Conservation (phyloP, 2,113 vertebrate species). For the Anser cygnoides region DNA sequence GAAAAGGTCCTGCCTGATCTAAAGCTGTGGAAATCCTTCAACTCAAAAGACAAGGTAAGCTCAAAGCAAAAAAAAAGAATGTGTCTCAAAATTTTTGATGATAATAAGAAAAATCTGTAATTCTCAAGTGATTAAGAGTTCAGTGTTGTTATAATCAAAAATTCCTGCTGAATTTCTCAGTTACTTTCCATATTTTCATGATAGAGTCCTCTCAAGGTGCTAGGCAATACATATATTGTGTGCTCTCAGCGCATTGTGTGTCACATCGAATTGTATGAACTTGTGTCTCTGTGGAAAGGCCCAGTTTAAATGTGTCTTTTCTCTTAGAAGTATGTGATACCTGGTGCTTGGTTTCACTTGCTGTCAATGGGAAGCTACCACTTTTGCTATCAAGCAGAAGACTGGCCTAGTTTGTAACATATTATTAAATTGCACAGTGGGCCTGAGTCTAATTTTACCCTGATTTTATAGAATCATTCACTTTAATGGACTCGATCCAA, state of each 20-base stretch:
- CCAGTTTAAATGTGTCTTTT: neutral
- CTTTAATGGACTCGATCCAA: constrained; percentile 25
- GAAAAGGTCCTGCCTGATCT: neutral
- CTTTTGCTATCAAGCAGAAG: neutral
- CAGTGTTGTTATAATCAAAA: neutral
- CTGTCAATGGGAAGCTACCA: neutral
- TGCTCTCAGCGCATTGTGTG: neutral
- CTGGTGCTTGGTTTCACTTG: neutral
- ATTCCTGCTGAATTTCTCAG: neutral
- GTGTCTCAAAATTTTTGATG: neutral
- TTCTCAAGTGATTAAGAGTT: neutral
- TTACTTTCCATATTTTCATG: neutral
- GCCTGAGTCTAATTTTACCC: constrained; percentile 21
- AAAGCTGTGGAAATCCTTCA: neutral
- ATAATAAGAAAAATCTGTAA: neutral
- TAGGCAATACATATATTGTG: too few relatives aligned
- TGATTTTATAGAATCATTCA: constrained; percentile 3
- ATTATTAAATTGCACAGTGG: neutral
- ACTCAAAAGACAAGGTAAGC: neutral
- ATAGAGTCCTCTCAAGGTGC: neutral
- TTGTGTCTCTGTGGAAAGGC: neutral
- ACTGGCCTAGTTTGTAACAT: neutral
- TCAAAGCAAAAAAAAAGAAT: neutral
- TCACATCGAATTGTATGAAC: neutral
- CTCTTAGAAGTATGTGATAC: neutral